Evolutionary conservation across 2,797 vertebrate genomes (phyloP).

Genomic region (Neosilurus hyrtlii): DNA sequence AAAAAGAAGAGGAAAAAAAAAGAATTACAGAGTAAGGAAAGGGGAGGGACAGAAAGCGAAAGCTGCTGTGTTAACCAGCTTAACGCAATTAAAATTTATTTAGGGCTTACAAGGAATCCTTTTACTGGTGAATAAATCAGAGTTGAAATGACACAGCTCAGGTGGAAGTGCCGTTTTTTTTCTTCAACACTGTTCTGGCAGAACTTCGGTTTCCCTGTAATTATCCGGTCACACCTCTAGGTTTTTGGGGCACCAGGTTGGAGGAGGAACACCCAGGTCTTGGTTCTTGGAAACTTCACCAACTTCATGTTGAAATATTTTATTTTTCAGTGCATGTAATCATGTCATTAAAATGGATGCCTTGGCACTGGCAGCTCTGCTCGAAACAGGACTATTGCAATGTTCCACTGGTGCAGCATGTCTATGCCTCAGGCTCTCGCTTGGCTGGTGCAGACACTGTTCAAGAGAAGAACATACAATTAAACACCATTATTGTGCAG

Average conservation of each 20-base stretch:
- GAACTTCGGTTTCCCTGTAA: constrained; percentile 71
- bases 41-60: constrained; percentile 42
- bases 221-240: constrained; percentile 66
- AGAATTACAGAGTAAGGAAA: constrained; percentile 13
- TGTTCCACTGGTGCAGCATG: constrained; percentile 30
- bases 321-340: constrained; percentile 40
- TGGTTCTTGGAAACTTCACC: constrained; percentile 42
- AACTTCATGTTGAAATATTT: constrained; percentile 6
- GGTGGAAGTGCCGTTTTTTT: constrained; percentile 54
- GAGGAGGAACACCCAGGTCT: constrained; percentile 42
- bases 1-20: constrained; percentile 39
- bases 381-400: constrained; percentile 34
- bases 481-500: constrained; percentile 36
- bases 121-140: constrained; percentile 74
- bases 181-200: constrained; percentile 60
- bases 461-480: constrained; percentile 39
- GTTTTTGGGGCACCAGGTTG: constrained; percentile 57
- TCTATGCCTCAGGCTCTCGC: constrained; percentile 29
- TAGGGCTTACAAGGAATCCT: constrained; percentile 74
- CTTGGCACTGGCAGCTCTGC: constrained; percentile 34
- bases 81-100: constrained; percentile 80
- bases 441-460: constrained; percentile 12
- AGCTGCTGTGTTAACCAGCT: constrained; percentile 69
- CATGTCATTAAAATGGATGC: constrained; percentile 49
- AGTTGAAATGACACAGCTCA: constrained; percentile 62